Conservation (phyloP, 2,797 vertebrate genomes). For the Calcarius lapponicus region DNA sequence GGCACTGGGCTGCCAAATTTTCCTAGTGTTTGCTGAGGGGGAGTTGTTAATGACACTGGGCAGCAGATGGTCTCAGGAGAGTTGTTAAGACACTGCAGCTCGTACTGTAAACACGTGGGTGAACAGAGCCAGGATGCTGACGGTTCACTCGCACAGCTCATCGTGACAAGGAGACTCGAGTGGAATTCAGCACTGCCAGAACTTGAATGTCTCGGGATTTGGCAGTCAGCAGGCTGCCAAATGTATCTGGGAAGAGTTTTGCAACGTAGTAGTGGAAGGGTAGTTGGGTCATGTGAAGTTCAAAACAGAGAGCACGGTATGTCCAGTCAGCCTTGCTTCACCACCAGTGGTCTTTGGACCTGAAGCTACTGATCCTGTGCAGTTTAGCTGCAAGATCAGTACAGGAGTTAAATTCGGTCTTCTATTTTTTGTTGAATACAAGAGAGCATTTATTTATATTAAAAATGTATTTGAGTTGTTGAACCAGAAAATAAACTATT, state of each 20-base stretch:
- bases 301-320: neutral
- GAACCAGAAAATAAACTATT: neutral
- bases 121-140: slow-evolving; percentile 48
- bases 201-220: slow-evolving; percentile 7
- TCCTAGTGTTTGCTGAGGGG: slow-evolving; percentile 55
- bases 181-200: slow-evolving; percentile 39
- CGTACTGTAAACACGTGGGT: slow-evolving; percentile 65
- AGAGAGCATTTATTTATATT: neutral
- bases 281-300: rapidly evolving
- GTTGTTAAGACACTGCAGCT: slow-evolving; percentile 62
- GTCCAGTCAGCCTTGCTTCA: neutral
- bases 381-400: neutral
- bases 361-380: neutral
- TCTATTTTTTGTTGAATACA: neutral
- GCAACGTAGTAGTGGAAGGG: neutral
- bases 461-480: neutral
- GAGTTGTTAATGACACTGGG: slow-evolving; percentile 68
- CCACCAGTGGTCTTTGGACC: neutral
- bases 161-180: slow-evolving; percentile 24
- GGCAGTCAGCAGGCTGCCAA: neutral
- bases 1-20: slow-evolving; percentile 39
- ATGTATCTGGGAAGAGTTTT: neutral
- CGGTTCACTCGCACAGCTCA: slow-evolving; percentile 45
- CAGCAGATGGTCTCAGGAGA: slow-evolving; percentile 65
- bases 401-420: neutral